Percentiles rank a stretch among this genome's conserved stretches.
Conservation (phyloP, 2,113 vertebrate species). For the Eubucco bourcierii region DNA sequence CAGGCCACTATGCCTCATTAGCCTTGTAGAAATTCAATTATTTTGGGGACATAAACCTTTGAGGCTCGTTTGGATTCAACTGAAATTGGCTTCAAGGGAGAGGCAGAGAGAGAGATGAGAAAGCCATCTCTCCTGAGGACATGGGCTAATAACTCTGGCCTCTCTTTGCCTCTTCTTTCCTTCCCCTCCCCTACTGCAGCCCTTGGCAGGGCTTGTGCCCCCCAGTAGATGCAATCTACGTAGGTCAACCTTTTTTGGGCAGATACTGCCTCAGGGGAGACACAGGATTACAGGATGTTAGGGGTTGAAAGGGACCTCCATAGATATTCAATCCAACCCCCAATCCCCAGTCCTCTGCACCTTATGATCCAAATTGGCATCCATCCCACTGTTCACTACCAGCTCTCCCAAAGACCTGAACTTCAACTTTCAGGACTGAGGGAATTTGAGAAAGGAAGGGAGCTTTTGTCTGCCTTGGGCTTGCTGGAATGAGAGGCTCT, state of each 20-base stretch:
- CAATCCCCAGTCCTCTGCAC: neutral
- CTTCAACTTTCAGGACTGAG: neutral
- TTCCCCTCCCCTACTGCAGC: neutral
- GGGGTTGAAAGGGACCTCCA: too few relatives aligned
- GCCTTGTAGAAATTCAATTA: neutral
- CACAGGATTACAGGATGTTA: too few relatives aligned
- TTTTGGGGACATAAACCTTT: neutral
- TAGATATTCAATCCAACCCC: too few relatives aligned
- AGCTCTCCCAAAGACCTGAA: neutral
- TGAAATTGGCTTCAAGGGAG: neutral
- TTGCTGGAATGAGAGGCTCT: neutral
- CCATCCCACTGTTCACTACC: rapidly evolving
- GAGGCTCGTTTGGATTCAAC: neutral
- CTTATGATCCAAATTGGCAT: neutral
- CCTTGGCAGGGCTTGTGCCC: neutral
- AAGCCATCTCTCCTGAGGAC: neutral
- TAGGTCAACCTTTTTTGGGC: neutral
- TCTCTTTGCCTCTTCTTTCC: neutral
- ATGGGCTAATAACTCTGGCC: neutral
- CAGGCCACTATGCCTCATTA: neutral
- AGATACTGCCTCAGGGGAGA: neutral
- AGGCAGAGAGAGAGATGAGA: neutral
- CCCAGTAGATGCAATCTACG: neutral
- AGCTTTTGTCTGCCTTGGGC: neutral
- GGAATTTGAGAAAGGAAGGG: neutral